phyloP scores from a whole-genome alignment of 2,888 invertebrate genomes.

The Litoditis marina region DNA sequence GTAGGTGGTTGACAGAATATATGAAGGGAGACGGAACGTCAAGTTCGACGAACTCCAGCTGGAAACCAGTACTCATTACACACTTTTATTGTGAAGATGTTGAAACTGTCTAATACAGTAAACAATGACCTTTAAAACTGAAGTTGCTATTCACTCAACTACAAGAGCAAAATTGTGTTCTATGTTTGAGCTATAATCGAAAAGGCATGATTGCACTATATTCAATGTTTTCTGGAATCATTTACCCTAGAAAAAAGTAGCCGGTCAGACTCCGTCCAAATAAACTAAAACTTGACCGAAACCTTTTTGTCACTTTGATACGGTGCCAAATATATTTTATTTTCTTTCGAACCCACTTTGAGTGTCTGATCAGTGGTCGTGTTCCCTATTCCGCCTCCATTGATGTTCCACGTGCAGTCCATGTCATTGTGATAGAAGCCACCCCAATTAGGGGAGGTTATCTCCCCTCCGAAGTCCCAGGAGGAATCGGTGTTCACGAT shows the following conservation, averaged over 20 bases:
- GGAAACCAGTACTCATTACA: too few relatives aligned
- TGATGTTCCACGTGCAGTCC: constrained; percentile 64
- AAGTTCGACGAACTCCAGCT: constrained; percentile 30
- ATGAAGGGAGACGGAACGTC: constrained; percentile 29
- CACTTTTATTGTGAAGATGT: too few relatives aligned
- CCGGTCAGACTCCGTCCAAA: too few relatives aligned
- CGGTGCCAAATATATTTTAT: too few relatives aligned
- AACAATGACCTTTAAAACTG: neutral
- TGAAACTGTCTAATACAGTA: too few relatives aligned
- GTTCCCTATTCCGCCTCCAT: constrained; percentile 14
- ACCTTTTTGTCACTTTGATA: too few relatives aligned
- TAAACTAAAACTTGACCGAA: too few relatives aligned
- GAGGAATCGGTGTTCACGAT: constrained; percentile 20
- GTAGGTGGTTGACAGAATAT: neutral
- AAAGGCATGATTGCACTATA: neutral
- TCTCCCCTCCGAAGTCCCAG: constrained; percentile 36
- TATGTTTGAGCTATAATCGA: neutral
- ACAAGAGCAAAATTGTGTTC: neutral
- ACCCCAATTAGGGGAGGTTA: constrained; percentile 52
- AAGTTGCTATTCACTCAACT: neutral
- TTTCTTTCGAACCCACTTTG: neutral
- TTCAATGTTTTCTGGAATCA: too few relatives aligned
- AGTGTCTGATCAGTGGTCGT: neutral
- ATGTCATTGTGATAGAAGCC: constrained; percentile 62
- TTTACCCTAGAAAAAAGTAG: too few relatives aligned